Evolutionary conservation across 2,113 vertebrate species (phyloP), one percentile per base, ranked within the genome.

Genomic region (Thalassoma bifasciatum): DNA sequence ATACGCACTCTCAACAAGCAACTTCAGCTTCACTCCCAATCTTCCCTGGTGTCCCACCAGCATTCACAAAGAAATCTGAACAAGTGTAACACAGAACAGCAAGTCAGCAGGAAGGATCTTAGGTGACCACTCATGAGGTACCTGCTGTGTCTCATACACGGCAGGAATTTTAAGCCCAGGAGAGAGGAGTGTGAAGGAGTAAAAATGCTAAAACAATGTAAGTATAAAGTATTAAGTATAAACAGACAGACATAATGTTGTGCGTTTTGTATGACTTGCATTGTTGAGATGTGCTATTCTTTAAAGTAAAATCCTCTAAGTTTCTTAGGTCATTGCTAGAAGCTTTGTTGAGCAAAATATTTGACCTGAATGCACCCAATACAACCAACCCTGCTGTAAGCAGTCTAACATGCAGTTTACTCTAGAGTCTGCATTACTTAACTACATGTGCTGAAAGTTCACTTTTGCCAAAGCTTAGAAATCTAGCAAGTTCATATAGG

Each of bases 151-250:
- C 71, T 88, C 81, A 83, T 83, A 83, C 75, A 11, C 71, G 54
- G 53, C 67, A 88, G 77, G 87, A 90, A 89, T 90, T 86, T 91
- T 89, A 90, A 91, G 84, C 84, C 71, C 44, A 57, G 66, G 51
- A 79, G 38, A 50, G 57, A 62, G 26, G 70, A 65, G 66, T 72
- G 61, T 67, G 53, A 73, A 80, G 81, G 65, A 54, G 6, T 47
- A 56, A 83, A 42, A 66, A 54, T 12, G 12, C 21, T 22, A 66
- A 68, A 56, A 72, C 52, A 76, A 72, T 65, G 11, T 58, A 71
- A 52, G 10, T 19, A 63, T 23, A 51, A 79, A 67, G 17, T 42
- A n/a, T n/a, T n/a, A n/a, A 30, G 6, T 4, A 30, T 4, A 30
- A 30, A 30, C 3, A 30, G 6, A 6, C 30, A 4, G 30, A 30